Base-by-base conservation (phyloP, 1,140 invertebrate genomes). In the Vanessa tameamea region DNA sequence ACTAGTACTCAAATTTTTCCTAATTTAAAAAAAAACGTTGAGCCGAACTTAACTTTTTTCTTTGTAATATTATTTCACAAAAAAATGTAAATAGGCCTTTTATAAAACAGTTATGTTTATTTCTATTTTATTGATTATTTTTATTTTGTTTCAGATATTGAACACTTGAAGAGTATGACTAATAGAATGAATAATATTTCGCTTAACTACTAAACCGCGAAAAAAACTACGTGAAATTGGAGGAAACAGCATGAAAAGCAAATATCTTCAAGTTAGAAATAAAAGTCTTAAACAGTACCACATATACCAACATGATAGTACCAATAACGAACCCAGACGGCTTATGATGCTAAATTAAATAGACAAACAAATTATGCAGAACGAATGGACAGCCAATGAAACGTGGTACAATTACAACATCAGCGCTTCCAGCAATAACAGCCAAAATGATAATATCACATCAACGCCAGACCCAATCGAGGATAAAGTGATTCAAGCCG, bases 401-500 rank as follows among this genome's bases (percentile, higher is more conserved):
- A 78, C 82, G 37, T 64, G 76, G n/a, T 84, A 82, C 68, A 87
- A 86, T 82, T 79, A 77, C 11, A 87, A 68, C 57, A 79, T 73
- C 14, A 82, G 63, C 55, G 76, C 50, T n/a, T 68, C 68, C 57
- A 83, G 63, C 48, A 72, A 84, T 73, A 75, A 31, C 9, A 79
- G 78, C 47, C 64, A 81, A 66, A 69, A 83, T 80, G 78, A 76
- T 61, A 84, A 83, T 59, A 75, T 31, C 31, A 61, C 71, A 16
- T 57, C 74, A 50, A 15, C 48, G 50, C 75, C 76, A 13, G 85
- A 96, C 75, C 93, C 96, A 0, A 96, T 95, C n/a, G 94, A 95
- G 73, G 94, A 96, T 73, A 92, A 94, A 55, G 87, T 93, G 0
- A 95, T 97, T 57, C 96, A 97, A 88, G 94, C 95, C 7, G 92